These are phyloP conservation scores for Holothuria glaberrima DNA, from an alignment of 35 echinoderm and acorn worm species.

Conservation along the genomic window DNA sequence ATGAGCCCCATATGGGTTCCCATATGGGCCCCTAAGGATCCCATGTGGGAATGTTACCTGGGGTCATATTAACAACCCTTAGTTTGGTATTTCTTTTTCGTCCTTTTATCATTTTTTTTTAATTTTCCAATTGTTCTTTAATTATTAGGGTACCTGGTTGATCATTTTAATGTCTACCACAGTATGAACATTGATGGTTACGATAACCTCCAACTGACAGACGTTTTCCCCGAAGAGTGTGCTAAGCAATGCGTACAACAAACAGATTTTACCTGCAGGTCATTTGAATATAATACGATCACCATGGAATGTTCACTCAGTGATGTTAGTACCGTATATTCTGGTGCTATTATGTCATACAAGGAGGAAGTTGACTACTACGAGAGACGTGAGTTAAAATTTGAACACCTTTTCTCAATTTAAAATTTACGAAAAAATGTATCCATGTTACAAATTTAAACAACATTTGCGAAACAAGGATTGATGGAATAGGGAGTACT, in stretches of 20 bases:
- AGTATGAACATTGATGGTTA: constrained; percentile 65
- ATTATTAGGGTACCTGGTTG: constrained; percentile 72
- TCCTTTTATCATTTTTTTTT: not conserved
- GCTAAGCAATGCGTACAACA: constrained; percentile 70
- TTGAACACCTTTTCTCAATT: not conserved
- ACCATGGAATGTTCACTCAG: constrained; percentile 76
- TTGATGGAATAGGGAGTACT: not conserved
- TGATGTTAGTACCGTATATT: constrained; percentile 54
- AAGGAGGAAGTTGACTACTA: constrained; percentile 67
- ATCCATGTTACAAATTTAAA: too few species aligned
- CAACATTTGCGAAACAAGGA: not conserved
- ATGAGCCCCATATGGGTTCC: too few species aligned
- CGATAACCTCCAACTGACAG: constrained; percentile 52
- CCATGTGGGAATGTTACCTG: too few species aligned
- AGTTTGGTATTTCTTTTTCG: too few species aligned
- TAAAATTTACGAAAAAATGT: too few species aligned
- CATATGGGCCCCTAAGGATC: too few species aligned
- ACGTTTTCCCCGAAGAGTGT: constrained; percentile 88
- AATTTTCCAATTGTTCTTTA: not conserved
- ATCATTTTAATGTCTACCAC: constrained; percentile 73
- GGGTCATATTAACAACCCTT: too few species aligned
- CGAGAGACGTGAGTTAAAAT: constrained; percentile 66
- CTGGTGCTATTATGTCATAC: constrained; percentile 37
- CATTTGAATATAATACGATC: constrained; percentile 84
- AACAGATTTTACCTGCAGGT: constrained; percentile 76